Evolutionary conservation across 2,113 vertebrate genomes (phyloP).

Genomic region (Centropus bengalensis): DNA sequence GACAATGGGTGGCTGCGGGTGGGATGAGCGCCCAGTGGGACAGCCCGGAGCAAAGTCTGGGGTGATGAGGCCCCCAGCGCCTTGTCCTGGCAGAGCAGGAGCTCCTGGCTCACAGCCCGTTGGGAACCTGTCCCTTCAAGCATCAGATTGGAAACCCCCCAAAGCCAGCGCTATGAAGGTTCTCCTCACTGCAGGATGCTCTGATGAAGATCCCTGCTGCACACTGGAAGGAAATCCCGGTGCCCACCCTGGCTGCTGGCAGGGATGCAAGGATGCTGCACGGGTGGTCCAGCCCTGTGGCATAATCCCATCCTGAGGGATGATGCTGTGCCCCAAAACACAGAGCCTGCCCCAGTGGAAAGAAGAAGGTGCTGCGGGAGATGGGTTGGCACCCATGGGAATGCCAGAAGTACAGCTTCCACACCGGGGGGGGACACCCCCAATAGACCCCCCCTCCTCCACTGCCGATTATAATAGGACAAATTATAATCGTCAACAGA

Average conservation of each 20-base stretch:
- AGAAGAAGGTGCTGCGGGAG: not conserved
- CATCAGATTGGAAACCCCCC: not conserved
- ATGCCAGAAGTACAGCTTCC: not conserved
- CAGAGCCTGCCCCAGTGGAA: not conserved
- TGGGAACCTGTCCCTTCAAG: accelerated
- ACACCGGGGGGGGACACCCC: accelerated
- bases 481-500: not conserved
- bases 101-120: not conserved
- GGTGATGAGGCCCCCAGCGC: accelerated
- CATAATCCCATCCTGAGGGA: not conserved
- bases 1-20: accelerated
- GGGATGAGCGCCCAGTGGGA: not conserved
- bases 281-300: not conserved
- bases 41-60: not conserved
- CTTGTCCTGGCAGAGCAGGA: not conserved
- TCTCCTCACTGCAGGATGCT: not conserved
- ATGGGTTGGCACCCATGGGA: not conserved
- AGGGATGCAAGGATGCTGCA: not conserved
- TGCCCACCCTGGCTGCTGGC: conserved; percentile 1
- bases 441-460: too few relatives aligned
- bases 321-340: not conserved
- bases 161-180: accelerated
- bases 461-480: not conserved
- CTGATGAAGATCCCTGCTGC: accelerated
- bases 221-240: not conserved